phyloP scores from a whole-genome alignment of 2,797 vertebrate genomes.

The Notolepis coatsorum region DNA sequence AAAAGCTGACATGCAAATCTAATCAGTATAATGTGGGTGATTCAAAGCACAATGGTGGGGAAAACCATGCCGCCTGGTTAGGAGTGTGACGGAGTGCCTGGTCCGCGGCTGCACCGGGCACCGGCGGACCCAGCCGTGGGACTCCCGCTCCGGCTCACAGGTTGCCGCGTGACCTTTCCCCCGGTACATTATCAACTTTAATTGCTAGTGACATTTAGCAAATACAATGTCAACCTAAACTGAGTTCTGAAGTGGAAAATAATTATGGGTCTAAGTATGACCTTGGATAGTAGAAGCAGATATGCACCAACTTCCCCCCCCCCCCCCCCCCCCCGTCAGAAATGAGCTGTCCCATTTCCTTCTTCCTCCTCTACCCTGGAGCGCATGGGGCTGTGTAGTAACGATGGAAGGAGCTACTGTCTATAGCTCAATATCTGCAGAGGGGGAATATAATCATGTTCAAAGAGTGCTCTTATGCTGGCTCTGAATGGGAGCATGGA shows the following conservation, averaged over 20 bases:
- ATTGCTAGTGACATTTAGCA: conserved; percentile 86
- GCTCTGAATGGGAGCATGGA: conserved; percentile 30
- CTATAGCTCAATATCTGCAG: conserved; percentile 9
- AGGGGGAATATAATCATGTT: conserved; percentile 30
- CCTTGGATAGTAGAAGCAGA: conserved; percentile 64
- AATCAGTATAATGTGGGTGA: conserved; percentile 83
- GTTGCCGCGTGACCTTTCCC: conserved; percentile 81
- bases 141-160: conserved; percentile 53
- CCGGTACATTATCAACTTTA: conserved; percentile 82
- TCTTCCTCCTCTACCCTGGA: neutral
- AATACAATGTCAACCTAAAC: conserved; percentile 79
- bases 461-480: conserved; percentile 35
- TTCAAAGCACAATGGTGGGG: conserved; percentile 80
- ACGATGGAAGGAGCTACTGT: conserved; percentile 7
- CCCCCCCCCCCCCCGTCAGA: conserved; percentile 20
- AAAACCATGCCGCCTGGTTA: conserved; percentile 75
- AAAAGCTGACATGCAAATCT: conserved; percentile 82
- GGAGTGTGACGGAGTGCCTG: conserved; percentile 60
- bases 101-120: conserved; percentile 32
- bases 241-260: conserved; percentile 67
- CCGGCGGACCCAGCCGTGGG: conserved; percentile 59
- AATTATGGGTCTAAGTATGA: conserved; percentile 71
- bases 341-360: conserved; percentile 16
- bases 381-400: conserved; percentile 36
- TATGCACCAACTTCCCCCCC: conserved; percentile 37